Conservation (phyloP, 1,140 invertebrate genomes). For the Penaeus vannamei region DNA sequence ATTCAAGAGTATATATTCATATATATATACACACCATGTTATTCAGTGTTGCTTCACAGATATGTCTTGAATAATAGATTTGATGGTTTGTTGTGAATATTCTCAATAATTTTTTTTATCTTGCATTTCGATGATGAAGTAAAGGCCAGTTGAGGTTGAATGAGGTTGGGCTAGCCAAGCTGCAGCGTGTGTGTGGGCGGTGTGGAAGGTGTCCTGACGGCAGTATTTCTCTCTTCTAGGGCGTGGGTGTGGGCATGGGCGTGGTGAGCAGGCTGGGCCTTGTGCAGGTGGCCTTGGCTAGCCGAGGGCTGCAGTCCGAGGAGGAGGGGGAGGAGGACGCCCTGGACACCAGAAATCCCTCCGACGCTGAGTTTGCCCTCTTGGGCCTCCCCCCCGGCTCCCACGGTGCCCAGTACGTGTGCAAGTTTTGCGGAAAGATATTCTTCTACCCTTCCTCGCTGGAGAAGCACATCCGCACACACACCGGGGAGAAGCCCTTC, state of each 20-base stretch:
- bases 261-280: constrained; percentile 62
- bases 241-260: constrained; percentile 56
- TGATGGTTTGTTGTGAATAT: too few relatives aligned
- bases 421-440: constrained; percentile 59
- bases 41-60: too few relatives aligned
- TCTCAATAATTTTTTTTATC: too few relatives aligned
- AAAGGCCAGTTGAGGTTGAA: neutral
- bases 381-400: neutral
- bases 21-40: too few relatives aligned
- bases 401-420: constrained; percentile 37
- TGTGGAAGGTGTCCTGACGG: constrained; percentile 52
- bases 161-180: neutral
- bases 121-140: neutral
- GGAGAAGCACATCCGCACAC: constrained; percentile 88
- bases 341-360: constrained; percentile 39
- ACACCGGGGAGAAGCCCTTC: constrained; percentile 89
- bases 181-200: neutral
- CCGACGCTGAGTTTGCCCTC: constrained; percentile 45
- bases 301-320: constrained; percentile 20
- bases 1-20: too few relatives aligned
- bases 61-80: too few relatives aligned
- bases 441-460: constrained; percentile 72
- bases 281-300: constrained; percentile 57
- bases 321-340: constrained; percentile 35
- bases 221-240: constrained; percentile 65